Evolutionary conservation across 2,888 invertebrate genomes (phyloP).

Genomic region (Pristionchus entomophagus): DNA sequence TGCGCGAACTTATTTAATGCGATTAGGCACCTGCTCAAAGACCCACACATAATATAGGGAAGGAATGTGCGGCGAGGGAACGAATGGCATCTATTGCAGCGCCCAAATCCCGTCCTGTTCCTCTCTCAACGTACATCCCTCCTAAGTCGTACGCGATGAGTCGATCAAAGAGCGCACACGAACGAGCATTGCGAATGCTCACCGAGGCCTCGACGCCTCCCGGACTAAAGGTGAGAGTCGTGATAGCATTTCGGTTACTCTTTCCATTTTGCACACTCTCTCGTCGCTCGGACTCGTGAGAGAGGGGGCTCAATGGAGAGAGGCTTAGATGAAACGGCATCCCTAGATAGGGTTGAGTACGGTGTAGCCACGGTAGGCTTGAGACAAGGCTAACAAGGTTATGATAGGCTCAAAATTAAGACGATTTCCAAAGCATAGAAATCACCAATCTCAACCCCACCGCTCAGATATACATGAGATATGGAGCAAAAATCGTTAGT

Average conservation of each 20-base stretch:
- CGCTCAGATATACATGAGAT: too few relatives aligned
- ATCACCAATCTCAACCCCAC: too few relatives aligned
- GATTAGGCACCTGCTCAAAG: too few relatives aligned
- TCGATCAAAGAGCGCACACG: conserved; percentile 25
- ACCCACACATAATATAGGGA: too few relatives aligned
- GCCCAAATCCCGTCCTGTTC: background rate
- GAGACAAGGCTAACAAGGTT: background rate
- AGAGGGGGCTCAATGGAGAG: background rate
- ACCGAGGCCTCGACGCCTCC: conserved; percentile 40
- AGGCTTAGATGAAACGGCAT: background rate
- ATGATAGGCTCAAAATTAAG: background rate
- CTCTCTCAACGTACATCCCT: conserved; percentile 40
- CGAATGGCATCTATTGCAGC: too few relatives aligned
- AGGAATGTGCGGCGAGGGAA: too few relatives aligned
- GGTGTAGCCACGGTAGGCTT: background rate
- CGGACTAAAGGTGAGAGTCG: conserved; percentile 29
- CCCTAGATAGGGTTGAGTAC: background rate
- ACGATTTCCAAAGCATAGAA: too few relatives aligned
- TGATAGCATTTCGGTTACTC: background rate
- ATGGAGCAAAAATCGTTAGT: too few relatives aligned
- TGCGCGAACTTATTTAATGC: too few relatives aligned
- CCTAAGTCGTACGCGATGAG: background rate
- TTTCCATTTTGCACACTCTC: too few relatives aligned
- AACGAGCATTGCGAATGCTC: background rate
- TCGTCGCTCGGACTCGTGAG: too few relatives aligned